Evolutionary conservation across 2,113 vertebrate species (phyloP).

Genomic region (Cinclus cinclus): DNA sequence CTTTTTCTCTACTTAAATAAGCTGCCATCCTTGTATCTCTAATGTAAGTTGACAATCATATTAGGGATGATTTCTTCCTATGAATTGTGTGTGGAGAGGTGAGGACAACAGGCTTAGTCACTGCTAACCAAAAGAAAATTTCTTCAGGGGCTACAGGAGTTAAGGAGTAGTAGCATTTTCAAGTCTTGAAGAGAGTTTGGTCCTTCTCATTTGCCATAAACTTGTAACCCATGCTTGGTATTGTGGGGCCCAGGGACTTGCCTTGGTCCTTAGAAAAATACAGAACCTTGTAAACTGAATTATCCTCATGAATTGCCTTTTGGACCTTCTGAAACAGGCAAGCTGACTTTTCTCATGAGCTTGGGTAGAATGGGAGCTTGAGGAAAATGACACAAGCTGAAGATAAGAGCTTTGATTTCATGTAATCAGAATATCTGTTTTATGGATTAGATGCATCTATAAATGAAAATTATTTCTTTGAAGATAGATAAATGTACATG

Average conservation of each 20-base stretch:
- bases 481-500: neutral
- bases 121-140: neutral
- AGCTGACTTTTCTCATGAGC: neutral
- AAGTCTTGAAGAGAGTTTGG: neutral
- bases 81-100: neutral
- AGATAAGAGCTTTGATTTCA: conserved; percentile 47
- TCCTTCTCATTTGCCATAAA: neutral
- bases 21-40: conserved; percentile 41
- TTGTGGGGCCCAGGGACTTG: neutral
- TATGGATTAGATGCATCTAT: neutral
- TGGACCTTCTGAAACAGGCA: neutral
- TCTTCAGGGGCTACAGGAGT: neutral
- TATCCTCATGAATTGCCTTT: neutral
- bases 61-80: neutral
- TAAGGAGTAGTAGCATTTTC: neutral
- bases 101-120: neutral
- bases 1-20: conserved; percentile 44
- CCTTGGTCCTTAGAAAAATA: neutral
- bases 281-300: neutral
- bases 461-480: neutral
- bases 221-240: neutral
- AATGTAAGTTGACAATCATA: neutral
- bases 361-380: neutral
- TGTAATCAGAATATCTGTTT: neutral
- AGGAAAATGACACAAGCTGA: neutral